Percentiles rank a stretch among this genome's conserved stretches.
phyloP scores from a whole-genome alignment of 2,113 vertebrate genomes.

The Tricholaema leucomelas region DNA sequence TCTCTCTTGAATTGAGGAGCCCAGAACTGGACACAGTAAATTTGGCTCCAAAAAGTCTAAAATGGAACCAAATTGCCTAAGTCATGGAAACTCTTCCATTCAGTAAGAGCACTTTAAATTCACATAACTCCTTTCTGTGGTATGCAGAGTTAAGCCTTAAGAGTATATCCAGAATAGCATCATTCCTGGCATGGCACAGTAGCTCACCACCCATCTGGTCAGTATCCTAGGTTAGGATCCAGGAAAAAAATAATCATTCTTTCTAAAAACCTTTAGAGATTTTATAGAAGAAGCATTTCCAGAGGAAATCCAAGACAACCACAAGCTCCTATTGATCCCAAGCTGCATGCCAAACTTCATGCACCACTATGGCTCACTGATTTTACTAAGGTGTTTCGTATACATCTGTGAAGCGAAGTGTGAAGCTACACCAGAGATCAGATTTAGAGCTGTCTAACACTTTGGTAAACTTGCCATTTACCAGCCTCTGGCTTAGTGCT shows the following conservation, averaged over 20 bases:
- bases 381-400: conserved; percentile 59
- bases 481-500: not conserved
- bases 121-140: not conserved
- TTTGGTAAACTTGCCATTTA: not conserved
- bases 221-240: not conserved
- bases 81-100: not conserved
- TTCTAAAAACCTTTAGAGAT: not conserved
- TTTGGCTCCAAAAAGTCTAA: not conserved
- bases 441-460: conserved; percentile 25
- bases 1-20: too few species aligned
- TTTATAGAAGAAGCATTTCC: not conserved
- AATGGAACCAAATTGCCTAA: not conserved
- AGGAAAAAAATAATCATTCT: not conserved
- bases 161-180: not conserved
- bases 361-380: not conserved
- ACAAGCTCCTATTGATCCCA: not conserved
- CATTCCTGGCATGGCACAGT: not conserved
- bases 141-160: not conserved
- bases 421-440: conserved; percentile 29
- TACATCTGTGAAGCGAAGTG: conserved; percentile 36
- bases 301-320: not conserved
- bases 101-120: not conserved
- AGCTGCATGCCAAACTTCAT: not conserved
- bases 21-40: too few species aligned
- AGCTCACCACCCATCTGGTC: not conserved